phyloP scores from a whole-genome alignment of 2,113 vertebrate genomes.

The Stercorarius parasiticus region DNA sequence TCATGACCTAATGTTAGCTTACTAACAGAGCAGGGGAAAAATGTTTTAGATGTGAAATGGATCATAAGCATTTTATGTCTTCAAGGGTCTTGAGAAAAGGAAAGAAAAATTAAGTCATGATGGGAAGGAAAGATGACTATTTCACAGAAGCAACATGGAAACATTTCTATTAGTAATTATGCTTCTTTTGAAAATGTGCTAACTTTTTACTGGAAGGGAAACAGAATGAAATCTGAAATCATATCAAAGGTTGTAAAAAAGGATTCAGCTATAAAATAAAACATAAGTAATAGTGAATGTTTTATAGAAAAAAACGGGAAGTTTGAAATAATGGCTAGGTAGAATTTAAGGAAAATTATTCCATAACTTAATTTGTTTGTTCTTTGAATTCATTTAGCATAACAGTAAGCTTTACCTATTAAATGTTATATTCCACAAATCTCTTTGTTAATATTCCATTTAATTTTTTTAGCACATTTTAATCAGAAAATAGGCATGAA shows the following conservation, averaged over 20 bases:
- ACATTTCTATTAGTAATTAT: not conserved
- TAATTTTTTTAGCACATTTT: not conserved
- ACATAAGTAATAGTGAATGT: not conserved
- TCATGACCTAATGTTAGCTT: not conserved
- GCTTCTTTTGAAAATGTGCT: not conserved
- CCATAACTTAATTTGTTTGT: not conserved
- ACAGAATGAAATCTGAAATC: not conserved
- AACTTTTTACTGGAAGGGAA: not conserved
- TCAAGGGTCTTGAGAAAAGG: not conserved
- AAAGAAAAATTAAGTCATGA: not conserved
- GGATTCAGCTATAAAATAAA: not conserved
- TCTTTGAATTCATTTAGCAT: not conserved
- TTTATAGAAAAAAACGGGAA: not conserved
- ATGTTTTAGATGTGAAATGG: not conserved
- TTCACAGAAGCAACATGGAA: not conserved
- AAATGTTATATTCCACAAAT: not conserved
- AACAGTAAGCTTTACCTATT: not conserved
- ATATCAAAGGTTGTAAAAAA: not conserved
- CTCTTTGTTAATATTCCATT: not conserved
- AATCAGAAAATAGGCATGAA: not conserved
- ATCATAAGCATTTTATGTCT: not conserved
- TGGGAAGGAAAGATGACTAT: not conserved
- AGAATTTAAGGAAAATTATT: not conserved
- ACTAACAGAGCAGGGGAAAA: not conserved
- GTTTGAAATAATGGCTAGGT: not conserved